A percentile compares a stretch with the other conserved stretches of the same genome.
phyloP scores from a whole-genome alignment of 2,797 vertebrate species.

The Chiroxiphia lanceolata region DNA sequence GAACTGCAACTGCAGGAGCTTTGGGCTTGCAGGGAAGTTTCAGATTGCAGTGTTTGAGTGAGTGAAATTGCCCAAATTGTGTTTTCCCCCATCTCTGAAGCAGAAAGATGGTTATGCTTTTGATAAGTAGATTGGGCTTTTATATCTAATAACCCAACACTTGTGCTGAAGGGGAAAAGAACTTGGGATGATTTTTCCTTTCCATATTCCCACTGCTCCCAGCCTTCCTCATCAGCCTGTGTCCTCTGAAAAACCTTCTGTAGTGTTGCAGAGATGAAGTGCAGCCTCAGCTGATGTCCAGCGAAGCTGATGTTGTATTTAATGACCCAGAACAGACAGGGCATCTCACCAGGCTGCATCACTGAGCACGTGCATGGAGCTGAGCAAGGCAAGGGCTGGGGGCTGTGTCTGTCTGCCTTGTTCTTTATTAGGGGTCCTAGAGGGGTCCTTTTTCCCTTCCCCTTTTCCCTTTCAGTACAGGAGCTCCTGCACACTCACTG shows the following conservation, averaged over 20 bases:
- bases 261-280: neutral
- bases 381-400: neutral
- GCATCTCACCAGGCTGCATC: neutral
- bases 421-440: fast-evolving
- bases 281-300: neutral
- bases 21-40: neutral
- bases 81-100: neutral
- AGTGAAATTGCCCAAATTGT: neutral
- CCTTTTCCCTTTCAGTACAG: neutral
- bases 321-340: neutral
- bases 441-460: neutral
- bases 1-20: neutral
- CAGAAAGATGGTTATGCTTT: neutral
- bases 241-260: neutral
- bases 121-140: neutral
- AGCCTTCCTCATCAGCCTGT: neutral
- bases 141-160: neutral
- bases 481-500: neutral
- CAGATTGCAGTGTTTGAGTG: neutral
- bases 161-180: neutral
- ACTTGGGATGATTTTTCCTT: neutral
- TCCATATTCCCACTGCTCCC: neutral
- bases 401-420: neutral
- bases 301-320: neutral
- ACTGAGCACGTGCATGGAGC: neutral